A percentile compares a stretch with the other conserved stretches of the same genome.
These are phyloP conservation scores for Chaetodon trifasciatus DNA, from an alignment of 2,797 vertebrate genomes.

Conservation along the genomic window DNA sequence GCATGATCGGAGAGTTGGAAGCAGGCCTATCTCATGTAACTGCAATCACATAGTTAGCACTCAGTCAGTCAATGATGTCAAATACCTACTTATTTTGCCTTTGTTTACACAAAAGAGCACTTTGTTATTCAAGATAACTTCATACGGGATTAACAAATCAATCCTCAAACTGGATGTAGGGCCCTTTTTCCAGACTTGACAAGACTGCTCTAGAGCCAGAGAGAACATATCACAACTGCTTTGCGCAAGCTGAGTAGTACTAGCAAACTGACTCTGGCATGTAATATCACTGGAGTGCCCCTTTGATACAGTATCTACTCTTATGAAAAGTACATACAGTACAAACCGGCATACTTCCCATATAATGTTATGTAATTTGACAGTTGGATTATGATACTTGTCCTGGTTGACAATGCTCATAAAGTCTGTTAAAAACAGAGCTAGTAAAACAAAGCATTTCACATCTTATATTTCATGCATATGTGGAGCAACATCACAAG, in stretches of 20 bases:
- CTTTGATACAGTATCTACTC: background rate
- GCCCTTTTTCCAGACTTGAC: background rate
- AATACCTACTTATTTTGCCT: background rate
- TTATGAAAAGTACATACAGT: background rate
- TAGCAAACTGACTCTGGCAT: constrained; percentile 2
- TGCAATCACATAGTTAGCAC: background rate
- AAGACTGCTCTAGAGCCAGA: background rate
- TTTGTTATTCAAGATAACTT: background rate
- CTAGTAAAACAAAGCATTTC: background rate
- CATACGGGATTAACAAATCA: background rate
- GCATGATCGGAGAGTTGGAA: no score
- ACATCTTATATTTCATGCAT: background rate
- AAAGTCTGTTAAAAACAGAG: background rate
- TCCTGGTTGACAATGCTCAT: background rate
- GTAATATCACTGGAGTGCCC: background rate
- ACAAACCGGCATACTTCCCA: background rate
- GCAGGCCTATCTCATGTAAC: background rate
- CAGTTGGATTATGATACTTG: background rate
- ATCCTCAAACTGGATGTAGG: background rate
- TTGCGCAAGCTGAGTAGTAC: background rate
- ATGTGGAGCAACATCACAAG: background rate
- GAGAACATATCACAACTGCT: background rate
- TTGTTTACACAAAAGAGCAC: background rate
- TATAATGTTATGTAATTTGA: background rate
- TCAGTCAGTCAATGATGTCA: background rate